phyloP scores from a whole-genome alignment of 2,888 invertebrate species.

The Strigamia transsilvanica region DNA sequence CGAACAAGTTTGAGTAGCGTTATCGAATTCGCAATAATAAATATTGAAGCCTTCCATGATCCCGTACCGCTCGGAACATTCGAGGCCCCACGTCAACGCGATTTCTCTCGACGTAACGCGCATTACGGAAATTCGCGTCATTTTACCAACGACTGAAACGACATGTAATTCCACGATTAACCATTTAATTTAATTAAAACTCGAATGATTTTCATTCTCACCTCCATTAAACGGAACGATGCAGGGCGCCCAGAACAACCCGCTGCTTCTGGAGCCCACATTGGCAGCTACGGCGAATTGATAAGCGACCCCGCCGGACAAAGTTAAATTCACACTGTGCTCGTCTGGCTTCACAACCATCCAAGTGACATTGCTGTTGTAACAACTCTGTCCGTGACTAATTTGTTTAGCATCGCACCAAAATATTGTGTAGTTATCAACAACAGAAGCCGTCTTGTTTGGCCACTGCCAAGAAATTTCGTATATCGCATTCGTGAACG shows the following conservation, averaged over 20 bases:
- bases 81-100: slow-evolving; percentile 77
- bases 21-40: slow-evolving; percentile 71
- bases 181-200: not conserved
- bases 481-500: not conserved
- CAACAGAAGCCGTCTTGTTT: not conserved
- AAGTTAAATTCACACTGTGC: slow-evolving; percentile 32
- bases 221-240: slow-evolving; percentile 69
- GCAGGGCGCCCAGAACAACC: slow-evolving; percentile 85
- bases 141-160: slow-evolving; percentile 67
- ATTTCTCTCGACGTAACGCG: slow-evolving; percentile 68
- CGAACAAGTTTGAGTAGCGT: slow-evolving; percentile 62
- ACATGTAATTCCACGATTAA: not conserved
- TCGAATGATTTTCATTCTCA: slow-evolving; percentile 56
- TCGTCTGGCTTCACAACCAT: not conserved
- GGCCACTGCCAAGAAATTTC: slow-evolving; percentile 50
- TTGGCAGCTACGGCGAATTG: slow-evolving; percentile 51
- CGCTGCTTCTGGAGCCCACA: slow-evolving; percentile 67
- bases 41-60: slow-evolving; percentile 78
- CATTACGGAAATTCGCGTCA: slow-evolving; percentile 70
- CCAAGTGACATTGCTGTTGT: slow-evolving; percentile 21
- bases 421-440: slow-evolving; percentile 43
- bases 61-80: slow-evolving; percentile 77
- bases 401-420: not conserved
- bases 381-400: slow-evolving; percentile 18
- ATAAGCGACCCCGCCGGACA: not conserved